Conservation (phyloP, 2,888 invertebrate species). For the Sarcophaga variegata region DNA sequence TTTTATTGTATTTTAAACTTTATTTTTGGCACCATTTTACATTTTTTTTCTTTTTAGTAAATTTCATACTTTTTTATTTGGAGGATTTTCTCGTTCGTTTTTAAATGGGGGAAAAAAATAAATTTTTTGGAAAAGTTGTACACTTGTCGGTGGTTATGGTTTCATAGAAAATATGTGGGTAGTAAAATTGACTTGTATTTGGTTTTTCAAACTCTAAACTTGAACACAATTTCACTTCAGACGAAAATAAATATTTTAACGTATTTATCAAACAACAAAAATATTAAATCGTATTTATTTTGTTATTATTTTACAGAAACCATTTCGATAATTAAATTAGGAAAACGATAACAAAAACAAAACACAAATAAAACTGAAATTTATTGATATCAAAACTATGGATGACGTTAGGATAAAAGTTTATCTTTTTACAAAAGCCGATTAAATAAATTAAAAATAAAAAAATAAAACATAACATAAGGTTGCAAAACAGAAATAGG, state of each 20-base stretch:
- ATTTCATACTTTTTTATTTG: neutral
- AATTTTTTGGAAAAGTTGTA: neutral
- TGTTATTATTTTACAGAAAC: neutral
- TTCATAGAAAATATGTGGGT: conserved; percentile 43
- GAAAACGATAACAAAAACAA: neutral
- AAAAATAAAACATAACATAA: too few species aligned
- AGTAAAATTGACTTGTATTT: conserved; percentile 9
- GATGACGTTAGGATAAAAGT: too few species aligned
- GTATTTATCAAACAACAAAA: neutral
- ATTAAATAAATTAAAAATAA: too few species aligned
- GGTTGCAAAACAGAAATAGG: too few species aligned
- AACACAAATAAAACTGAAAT: neutral
- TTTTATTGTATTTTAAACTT: neutral
- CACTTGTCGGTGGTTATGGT: neutral
- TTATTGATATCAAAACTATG: too few species aligned
- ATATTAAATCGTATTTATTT: neutral
- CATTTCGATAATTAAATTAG: neutral
- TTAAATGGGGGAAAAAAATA: neutral
- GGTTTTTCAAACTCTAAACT: neutral
- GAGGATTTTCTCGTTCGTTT: neutral
- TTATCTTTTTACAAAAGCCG: too few species aligned
- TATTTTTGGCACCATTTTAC: conserved; percentile 53
- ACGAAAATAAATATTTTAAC: neutral
- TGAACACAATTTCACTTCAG: neutral
- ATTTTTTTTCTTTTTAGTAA: neutral